A percentile compares a stretch with the other conserved stretches of the same genome.
Evolutionary conservation across 30 jellyfish, hydroid and myxozoan species (phyloP).

Genomic region (Rhopilema esculentum): DNA sequence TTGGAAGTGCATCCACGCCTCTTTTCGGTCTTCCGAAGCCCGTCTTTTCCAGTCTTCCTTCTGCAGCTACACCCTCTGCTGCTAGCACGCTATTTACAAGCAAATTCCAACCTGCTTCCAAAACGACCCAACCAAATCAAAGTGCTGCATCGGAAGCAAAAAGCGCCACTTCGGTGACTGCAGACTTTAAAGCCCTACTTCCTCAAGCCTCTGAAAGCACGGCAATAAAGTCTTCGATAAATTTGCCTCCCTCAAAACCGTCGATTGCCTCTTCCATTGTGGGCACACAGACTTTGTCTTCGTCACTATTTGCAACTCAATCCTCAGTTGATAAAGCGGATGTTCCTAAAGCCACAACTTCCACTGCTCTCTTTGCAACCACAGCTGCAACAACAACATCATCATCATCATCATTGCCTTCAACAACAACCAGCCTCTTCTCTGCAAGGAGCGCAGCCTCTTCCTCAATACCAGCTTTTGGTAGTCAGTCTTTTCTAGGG

Average conservation of each 20-base stretch:
- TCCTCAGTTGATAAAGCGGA: not conserved
- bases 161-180: not conserved
- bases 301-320: not conserved
- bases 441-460: not conserved
- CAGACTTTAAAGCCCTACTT: not conserved
- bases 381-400: not conserved
- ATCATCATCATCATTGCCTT: not conserved
- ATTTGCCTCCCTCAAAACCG: not conserved
- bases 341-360: not conserved
- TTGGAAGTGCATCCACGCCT: not conserved
- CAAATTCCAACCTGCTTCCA: not conserved
- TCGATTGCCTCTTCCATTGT: not conserved
- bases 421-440: not conserved
- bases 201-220: slow-evolving; percentile 3
- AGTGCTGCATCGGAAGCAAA: not conserved
- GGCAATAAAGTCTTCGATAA: not conserved
- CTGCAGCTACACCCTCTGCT: not conserved
- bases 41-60: not conserved
- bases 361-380: not conserved
- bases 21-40: not conserved
- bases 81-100: not conserved
- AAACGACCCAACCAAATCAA: not conserved
- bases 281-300: not conserved
- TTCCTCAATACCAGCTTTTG: slow-evolving; percentile 1
- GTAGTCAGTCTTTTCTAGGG: not conserved